phyloP scores from a whole-genome alignment of 2,888 invertebrate genomes.

The Luffia ferchaultella region DNA sequence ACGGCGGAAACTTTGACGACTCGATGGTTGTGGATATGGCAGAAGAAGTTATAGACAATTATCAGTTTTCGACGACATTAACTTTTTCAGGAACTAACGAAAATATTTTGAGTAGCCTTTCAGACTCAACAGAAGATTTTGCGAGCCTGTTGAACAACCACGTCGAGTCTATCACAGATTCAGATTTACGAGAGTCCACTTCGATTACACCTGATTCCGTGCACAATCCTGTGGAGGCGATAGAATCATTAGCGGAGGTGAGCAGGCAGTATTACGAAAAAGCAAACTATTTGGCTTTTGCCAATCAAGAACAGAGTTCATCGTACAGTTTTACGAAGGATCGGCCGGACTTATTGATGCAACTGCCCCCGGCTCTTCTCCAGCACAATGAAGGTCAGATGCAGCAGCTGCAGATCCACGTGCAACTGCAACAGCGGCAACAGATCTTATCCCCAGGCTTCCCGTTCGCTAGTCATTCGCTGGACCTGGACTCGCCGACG shows the following conservation, averaged over 20 bases:
- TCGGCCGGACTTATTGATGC: conserved; percentile 67
- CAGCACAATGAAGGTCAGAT: conserved; percentile 67
- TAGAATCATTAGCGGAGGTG: conserved; percentile 79
- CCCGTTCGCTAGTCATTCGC: conserved; percentile 71
- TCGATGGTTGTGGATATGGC: conserved; percentile 88
- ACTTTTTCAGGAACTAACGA: conserved; percentile 83
- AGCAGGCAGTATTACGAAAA: conserved; percentile 65
- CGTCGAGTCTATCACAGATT: conserved; percentile 71
- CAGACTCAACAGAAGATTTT: conserved; percentile 83
- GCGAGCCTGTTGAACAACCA: conserved; percentile 78
- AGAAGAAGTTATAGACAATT: conserved; percentile 78
- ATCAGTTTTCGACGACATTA: conserved; percentile 83
- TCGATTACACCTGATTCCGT: conserved; percentile 75
- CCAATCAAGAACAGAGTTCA: conserved; percentile 57
- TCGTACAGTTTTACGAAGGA: conserved; percentile 70
- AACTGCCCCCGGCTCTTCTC: conserved; percentile 61
- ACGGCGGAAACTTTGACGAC: conserved; percentile 74
- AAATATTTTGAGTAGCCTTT: conserved; percentile 78
- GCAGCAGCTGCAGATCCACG: conserved; percentile 74
- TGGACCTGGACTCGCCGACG: conserved; percentile 78
- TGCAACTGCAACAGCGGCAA: conserved; percentile 74
- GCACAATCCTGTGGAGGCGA: conserved; percentile 68
- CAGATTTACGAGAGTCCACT: conserved; percentile 75
- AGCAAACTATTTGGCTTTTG: conserved; percentile 53
- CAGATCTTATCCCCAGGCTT: conserved; percentile 67